Base-by-base conservation (phyloP, 2,797 vertebrate genomes). In the Erpetoichthys calabaricus region DNA sequence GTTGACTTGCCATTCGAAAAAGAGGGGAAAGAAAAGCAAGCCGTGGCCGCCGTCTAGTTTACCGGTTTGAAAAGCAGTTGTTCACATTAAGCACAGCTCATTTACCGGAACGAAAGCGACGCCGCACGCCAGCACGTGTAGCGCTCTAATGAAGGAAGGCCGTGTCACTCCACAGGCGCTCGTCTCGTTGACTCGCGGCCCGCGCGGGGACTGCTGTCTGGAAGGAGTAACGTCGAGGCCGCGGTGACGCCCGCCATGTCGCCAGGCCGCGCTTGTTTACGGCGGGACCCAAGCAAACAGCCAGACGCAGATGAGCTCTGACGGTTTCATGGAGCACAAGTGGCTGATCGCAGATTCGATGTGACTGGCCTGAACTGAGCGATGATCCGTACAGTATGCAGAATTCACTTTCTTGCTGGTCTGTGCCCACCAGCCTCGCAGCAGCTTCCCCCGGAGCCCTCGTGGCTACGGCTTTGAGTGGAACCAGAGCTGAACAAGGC, bases 351-450 rank as follows among this genome's bases (percentile, higher is more conserved):
- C 86, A 90, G 89, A 97, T 98, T 90, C 85, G 86, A 92, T 91
- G 87, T 97, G 92, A 97, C 96, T 96, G 88, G 77, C 83, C 89
- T 93, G 94, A 90, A 94, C 90, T 86, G 89, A 91, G 91, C 89
- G 89, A 88, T 94, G 95, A 97, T 97, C 92, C 90, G 88, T 96
- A 94, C 94, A 97, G 91, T 93, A 94, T 96, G 94, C 91, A 91
- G 89, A 92, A 91, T 87, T 89, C 90, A 86, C 89, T 90, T 83
- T 84, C 84, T 88, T 85, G 90, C 93, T 92, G 91, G 92, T 97
- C 86, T 86, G 87, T 86, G 90, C 90, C 91, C 92, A 95, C 92
- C 90, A 92, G 92, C 90, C 89, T 86, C 73, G 77, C 85, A 89
- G 85, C 82, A 82, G 80, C 79, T 80, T 82, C 82, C 78, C 80